Base-by-base conservation (phyloP, 2,888 invertebrate genomes). In the Noctua pronuba region DNA sequence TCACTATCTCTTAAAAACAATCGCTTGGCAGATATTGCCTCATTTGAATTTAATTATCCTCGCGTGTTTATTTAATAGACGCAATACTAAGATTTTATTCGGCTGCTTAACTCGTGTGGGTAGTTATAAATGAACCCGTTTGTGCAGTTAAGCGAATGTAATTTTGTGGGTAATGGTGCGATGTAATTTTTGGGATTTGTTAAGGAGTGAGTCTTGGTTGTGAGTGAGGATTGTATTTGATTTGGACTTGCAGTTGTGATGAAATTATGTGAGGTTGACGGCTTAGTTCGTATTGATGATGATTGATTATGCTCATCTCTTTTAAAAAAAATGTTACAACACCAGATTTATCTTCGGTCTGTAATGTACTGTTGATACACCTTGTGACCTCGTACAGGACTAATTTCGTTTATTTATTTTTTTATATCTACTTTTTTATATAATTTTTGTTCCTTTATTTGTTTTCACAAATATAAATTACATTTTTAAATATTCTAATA, bases 41-140 rank as follows among this genome's bases (percentile, higher is more conserved):
- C 89, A 91, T 93, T 93, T 91, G 88, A 91, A 91, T 92, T 91
- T 92, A 91, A 93, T 92, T 92, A 91, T 87, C 76, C 84, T 71
- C 80, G 64, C 84, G 80, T 83, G 79, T 88, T 82, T 83, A 79
- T 86, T 75, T 85, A 88, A 90, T 86, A 86, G 83, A 73, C 73
- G 46, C 46, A 67, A 79, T 78, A 84, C 84, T 88, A 77, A 85
- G 85, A 81, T 89, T 89, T 83, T 79, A 86, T 84, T 86, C 60
- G 68, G 62, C 62, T 74, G 58, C 74, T 77, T 82, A 66, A 69
- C 75, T 52, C 46, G 77, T 80, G 88, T 88, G 84, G 87, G 87
- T 83, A 80, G 87, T 84, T 83, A 86, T 86, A 81, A 87, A 88
- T 88, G 88, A 64, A 18, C 72, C 35, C 64, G 74, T 76, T 83